A percentile compares a stretch with the other conserved stretches of the same genome.
Evolutionary conservation across 37 sponge, comb jelly and placozoan species (phyloP).

Genomic region (Geodia barretti): DNA sequence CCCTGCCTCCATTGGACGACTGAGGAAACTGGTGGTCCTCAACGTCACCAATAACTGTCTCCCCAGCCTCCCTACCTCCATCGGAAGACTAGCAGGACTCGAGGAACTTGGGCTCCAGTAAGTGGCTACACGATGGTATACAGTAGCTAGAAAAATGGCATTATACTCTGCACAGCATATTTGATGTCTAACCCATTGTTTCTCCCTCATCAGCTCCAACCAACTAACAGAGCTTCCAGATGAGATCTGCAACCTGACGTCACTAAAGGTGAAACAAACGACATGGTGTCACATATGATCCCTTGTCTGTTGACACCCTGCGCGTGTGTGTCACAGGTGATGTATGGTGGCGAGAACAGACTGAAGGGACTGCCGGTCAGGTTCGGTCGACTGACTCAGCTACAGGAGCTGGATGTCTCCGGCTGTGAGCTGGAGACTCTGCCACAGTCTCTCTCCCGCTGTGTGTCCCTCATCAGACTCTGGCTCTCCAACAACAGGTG

Average conservation of each 20-base stretch:
- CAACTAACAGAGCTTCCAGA: constrained; percentile 46
- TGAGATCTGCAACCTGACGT: constrained; percentile 41
- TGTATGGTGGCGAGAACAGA: constrained; percentile 79
- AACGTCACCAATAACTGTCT: constrained; percentile 65
- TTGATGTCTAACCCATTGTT: too few species aligned
- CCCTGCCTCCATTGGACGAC: constrained; percentile 57
- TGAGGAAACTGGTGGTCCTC: constrained; percentile 40
- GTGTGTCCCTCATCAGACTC: constrained; percentile 49
- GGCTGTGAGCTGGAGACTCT: constrained; percentile 55
- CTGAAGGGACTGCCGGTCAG: constrained; percentile 41
- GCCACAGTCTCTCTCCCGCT: constrained; percentile 65
- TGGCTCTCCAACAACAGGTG: constrained; percentile 78
- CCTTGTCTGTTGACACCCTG: neutral
- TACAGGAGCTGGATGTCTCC: constrained; percentile 73
- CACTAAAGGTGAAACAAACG: constrained; percentile 19
- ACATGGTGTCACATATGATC: neutral
- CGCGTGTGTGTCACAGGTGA: constrained; percentile 14
- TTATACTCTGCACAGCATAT: too few species aligned
- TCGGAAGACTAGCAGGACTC: constrained; percentile 43
- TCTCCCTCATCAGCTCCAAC: constrained; percentile 43
- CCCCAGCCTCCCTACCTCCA: constrained; percentile 31
- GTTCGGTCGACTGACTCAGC: constrained; percentile 47
- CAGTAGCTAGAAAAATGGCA: too few species aligned
- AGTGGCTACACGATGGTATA: constrained; percentile 37
- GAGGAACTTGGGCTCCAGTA: constrained; percentile 81